phyloP scores from a whole-genome alignment of 2,888 invertebrate genomes.

The Platypus cylindrus region DNA sequence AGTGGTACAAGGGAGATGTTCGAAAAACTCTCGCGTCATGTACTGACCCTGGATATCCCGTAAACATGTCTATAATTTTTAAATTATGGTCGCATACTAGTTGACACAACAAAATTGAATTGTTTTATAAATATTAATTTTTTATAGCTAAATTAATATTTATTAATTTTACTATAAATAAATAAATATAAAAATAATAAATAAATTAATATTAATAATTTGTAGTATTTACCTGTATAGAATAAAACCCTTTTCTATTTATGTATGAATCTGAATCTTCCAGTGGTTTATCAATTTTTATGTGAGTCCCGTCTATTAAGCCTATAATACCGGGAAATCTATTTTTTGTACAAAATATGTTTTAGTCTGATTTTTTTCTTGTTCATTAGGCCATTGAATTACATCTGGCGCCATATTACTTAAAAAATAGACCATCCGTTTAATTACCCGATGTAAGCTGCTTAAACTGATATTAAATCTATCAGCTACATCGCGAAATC shows the following conservation, averaged over 20 bases:
- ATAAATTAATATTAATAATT: too few relatives aligned
- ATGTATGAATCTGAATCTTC: too few relatives aligned
- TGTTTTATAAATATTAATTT: too few relatives aligned
- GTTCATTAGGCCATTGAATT: slow-evolving; percentile 13
- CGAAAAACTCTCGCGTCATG: slow-evolving; percentile 15
- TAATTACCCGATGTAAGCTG: slow-evolving; percentile 12
- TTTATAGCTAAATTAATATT: too few relatives aligned
- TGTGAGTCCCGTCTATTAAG: slow-evolving; percentile 12
- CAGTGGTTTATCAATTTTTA: too few relatives aligned
- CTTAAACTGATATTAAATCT: slow-evolving; percentile 14
- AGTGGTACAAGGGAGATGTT: slow-evolving; percentile 7
- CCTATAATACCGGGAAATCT: slow-evolving; percentile 12
- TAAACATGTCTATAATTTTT: slow-evolving; percentile 8
- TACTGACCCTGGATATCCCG: slow-evolving; percentile 16
- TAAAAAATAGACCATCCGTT: slow-evolving; percentile 13
- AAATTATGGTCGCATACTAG: slow-evolving; percentile 6
- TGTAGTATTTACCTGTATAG: too few relatives aligned
- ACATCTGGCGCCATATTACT: slow-evolving; percentile 12
- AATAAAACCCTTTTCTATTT: too few relatives aligned
- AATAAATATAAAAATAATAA: too few relatives aligned
- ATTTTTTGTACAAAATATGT: slow-evolving; percentile 12
- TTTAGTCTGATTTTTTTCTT: slow-evolving; percentile 13
- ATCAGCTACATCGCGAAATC: slow-evolving; percentile 15
- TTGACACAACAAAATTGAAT: slow-evolving; percentile 7
- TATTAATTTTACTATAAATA: too few relatives aligned